phyloP scores from a whole-genome alignment of 2,888 invertebrate genomes.

The Ferrisia virgata region DNA sequence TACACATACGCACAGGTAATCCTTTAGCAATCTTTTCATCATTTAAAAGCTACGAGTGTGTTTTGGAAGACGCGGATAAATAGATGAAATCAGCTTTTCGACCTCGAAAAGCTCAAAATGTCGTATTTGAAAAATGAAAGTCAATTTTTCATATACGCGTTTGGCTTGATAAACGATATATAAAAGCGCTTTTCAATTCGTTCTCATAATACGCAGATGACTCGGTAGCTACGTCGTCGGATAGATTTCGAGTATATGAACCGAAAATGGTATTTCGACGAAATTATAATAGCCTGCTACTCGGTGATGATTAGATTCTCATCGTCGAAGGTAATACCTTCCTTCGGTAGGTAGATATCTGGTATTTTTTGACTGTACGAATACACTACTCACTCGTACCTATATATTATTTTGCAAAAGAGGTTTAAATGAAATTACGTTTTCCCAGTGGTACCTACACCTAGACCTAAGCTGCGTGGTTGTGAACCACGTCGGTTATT shows the following conservation, averaged over 20 bases:
- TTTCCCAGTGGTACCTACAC: no score
- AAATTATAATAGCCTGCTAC: not conserved
- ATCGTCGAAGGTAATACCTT: not conserved
- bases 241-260: not conserved
- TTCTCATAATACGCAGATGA: not conserved
- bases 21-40: not conserved
- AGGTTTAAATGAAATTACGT: not conserved
- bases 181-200: constrained; percentile 7
- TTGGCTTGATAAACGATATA: not conserved
- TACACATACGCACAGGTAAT: not conserved
- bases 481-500: no score
- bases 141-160: not conserved
- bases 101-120: constrained; percentile 1
- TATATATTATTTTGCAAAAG: no score
- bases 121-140: constrained; percentile 1
- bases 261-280: not conserved
- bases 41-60: not conserved
- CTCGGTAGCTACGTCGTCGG: not conserved
- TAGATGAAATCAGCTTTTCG: constrained; percentile 9
- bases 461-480: no score
- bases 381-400: no score
- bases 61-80: not conserved
- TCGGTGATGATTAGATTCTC: not conserved
- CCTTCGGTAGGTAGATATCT: not conserved
- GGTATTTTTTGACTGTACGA: not conserved